Evolutionary conservation across 2,888 invertebrate genomes (phyloP), one percentile per base, ranked within the genome.

Genomic region (Panzeria rudis): DNA sequence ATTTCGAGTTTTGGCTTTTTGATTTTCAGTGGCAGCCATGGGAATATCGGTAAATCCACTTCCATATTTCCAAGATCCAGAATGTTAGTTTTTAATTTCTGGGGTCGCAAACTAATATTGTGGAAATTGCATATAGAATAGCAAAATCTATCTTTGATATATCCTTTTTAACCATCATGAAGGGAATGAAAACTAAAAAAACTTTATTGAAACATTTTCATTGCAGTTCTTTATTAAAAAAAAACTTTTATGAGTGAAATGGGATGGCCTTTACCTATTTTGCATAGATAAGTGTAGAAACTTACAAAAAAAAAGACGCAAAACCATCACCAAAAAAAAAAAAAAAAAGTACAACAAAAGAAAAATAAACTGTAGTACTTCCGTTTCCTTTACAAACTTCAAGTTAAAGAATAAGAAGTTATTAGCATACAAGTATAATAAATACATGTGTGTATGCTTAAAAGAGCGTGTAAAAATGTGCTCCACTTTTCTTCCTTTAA

Each of bases 321-420:
- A 15, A 54, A 4, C n/a, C 32, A 66, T 50, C 32, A 50, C 50
- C n/a, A 62, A 52, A 52, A 9, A 47, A 64, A 52, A 25, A 59
- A 64, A 52, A 50, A 52, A 13, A 17, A 59, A 9, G 68, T 2
- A 9, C 23, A 59, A 62, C 52, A 61, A 71, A 64, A 54, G 54
- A 32, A 75, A 73, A 73, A 81, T 76, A 76, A 77, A 76, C 76
- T 71, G 64, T 35, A 71, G 56, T 25, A 71, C 69, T 71, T 82
- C 76, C 82, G 76, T 50, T 82, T 82, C 76, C 82, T 76, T 29
- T 41, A 75, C 35, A 61, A 41, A 59, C 76, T 64, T 32, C 20
- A 77, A 41, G 47, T 66, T 62, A 15, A 64, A 64, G 82, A 41
- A 64, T 41, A 71, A 56, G 62, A 72, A 59, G 25, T 35, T 56